phyloP scores from a whole-genome alignment of 2,888 invertebrate species.

The Drosophila cognata region DNA sequence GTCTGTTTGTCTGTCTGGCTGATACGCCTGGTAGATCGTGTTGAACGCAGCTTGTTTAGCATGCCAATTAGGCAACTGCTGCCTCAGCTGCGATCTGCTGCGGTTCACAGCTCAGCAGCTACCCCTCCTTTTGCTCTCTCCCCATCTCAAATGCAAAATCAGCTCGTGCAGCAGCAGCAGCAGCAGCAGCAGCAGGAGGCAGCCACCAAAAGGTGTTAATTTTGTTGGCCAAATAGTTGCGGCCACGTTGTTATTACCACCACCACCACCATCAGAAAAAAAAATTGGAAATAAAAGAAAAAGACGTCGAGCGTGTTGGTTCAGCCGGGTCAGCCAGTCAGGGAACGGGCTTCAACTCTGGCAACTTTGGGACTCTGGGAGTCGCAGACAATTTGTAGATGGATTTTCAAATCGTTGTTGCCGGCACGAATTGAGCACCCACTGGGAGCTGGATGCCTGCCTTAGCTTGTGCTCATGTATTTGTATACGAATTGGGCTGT shows the following conservation, averaged over 20 bases:
- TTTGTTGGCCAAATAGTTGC: slow-evolving; percentile 84
- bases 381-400: slow-evolving; percentile 76
- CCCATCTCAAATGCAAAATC: slow-evolving; percentile 83
- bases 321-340: slow-evolving; percentile 81
- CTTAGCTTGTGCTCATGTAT: slow-evolving; percentile 28
- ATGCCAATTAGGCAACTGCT: slow-evolving; percentile 77
- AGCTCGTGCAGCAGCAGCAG: slow-evolving; percentile 66
- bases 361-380: slow-evolving; percentile 14
- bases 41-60: slow-evolving; percentile 81
- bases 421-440: slow-evolving; percentile 75
- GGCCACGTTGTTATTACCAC: slow-evolving; percentile 84
- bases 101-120: slow-evolving; percentile 29
- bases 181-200: slow-evolving; percentile 54
- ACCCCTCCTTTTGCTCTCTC: background rate
- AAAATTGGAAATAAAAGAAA: slow-evolving; percentile 16
- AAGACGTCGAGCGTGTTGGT: slow-evolving; percentile 84
- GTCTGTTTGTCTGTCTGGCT: slow-evolving; percentile 45
- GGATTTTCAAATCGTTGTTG: slow-evolving; percentile 68
- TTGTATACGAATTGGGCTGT: slow-evolving; percentile 44
- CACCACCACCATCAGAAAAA: slow-evolving; percentile 67
- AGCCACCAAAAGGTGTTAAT: slow-evolving; percentile 84
- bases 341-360: slow-evolving; percentile 29
- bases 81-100: slow-evolving; percentile 46
- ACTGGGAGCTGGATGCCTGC: slow-evolving; percentile 38
- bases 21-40: slow-evolving; percentile 78